Conservation (phyloP, 2,797 vertebrate species). For the Pantherophis vulpinus region DNA sequence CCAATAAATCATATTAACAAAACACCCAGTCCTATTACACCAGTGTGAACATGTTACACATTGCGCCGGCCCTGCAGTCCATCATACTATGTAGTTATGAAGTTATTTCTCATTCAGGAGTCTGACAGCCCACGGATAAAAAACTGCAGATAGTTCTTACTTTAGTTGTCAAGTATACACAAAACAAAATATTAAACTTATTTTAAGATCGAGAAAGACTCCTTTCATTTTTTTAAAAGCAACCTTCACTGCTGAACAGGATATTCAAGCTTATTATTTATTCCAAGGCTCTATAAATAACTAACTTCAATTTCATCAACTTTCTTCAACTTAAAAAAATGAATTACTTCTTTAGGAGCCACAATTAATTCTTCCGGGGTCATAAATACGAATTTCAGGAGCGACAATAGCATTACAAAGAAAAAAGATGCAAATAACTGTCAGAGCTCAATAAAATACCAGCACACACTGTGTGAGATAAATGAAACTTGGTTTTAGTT, state of each 20-base stretch:
- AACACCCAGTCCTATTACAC: too few relatives aligned
- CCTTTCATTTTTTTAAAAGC: background rate
- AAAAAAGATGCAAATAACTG: background rate
- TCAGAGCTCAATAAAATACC: background rate
- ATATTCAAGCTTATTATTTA: background rate
- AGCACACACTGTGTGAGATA: background rate
- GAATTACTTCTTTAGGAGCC: background rate
- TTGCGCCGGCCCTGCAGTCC: too few relatives aligned
- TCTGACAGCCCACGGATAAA: too few relatives aligned
- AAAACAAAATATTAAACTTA: background rate
- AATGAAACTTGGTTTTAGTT: background rate
- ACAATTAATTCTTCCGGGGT: background rate
- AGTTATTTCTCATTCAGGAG: too few relatives aligned
- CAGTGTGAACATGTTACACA: too few relatives aligned
- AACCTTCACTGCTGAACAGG: background rate
- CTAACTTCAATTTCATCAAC: background rate
- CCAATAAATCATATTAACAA: too few relatives aligned
- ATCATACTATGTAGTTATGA: too few relatives aligned
- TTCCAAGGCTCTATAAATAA: background rate
- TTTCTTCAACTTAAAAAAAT: background rate
- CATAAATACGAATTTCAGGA: background rate
- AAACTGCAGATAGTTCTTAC: background rate
- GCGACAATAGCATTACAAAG: background rate
- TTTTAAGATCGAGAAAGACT: background rate
- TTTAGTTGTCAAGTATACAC: background rate